Evolutionary conservation across 2,113 vertebrate species (phyloP).

Genomic region (Deroptyus accipitrinus): DNA sequence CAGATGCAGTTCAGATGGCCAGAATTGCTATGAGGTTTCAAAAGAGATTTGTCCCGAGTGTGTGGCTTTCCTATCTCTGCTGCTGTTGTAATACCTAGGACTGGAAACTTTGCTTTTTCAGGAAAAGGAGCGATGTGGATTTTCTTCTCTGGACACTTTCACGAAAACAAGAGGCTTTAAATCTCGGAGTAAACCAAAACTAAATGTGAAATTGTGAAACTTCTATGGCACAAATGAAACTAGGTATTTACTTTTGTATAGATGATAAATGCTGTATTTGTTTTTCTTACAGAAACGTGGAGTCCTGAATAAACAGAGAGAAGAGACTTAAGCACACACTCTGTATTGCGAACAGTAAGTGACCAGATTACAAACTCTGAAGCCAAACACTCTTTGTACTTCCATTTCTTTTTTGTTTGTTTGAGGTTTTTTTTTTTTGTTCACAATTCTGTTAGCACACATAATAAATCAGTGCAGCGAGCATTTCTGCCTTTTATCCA

Average conservation of each 20-base stretch:
- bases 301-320: slow-evolving; percentile 51
- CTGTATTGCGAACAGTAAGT: slow-evolving; percentile 71
- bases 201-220: neutral
- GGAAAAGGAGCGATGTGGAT: neutral
- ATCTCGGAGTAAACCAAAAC: neutral
- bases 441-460: neutral
- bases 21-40: neutral
- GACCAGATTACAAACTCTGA: neutral
- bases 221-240: neutral
- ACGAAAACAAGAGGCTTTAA: neutral
- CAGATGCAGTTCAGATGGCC: neutral
- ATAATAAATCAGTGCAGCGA: slow-evolving; percentile 11
- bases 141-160: neutral
- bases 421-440: neutral
- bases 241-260: neutral
- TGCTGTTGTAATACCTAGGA: neutral
- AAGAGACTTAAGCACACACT: slow-evolving; percentile 26
- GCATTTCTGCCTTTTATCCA: neutral
- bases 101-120: neutral
- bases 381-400: neutral
- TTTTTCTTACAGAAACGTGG: slow-evolving; percentile 64
- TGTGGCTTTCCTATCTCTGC: neutral
- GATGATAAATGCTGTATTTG: neutral
- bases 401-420: neutral
- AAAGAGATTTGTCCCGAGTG: neutral